Percentiles rank a stretch among this genome's conserved stretches.
phyloP scores from a whole-genome alignment of 2,113 vertebrate genomes.

The Cisticola juncidis region DNA sequence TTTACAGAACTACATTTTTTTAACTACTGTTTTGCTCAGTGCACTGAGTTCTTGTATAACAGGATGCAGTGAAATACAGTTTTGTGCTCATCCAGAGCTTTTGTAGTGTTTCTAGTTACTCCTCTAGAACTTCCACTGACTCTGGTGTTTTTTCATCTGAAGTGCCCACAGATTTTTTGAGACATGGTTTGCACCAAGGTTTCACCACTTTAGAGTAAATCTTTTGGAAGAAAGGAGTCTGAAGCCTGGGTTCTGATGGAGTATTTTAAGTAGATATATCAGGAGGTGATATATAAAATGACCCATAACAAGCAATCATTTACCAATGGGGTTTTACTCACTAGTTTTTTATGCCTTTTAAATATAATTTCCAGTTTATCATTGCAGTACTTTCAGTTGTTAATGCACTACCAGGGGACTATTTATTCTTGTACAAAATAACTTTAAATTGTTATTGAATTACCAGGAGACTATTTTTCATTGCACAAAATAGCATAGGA shows the following conservation, averaged over 20 bases:
- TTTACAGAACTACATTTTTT: background rate
- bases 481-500: background rate
- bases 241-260: background rate
- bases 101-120: background rate
- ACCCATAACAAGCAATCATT: background rate
- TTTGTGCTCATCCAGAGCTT: background rate
- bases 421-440: conserved; percentile 11
- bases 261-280: background rate
- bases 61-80: background rate
- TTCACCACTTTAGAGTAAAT: background rate
- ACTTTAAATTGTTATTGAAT: background rate
- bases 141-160: background rate
- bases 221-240: background rate
- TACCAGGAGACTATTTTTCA: background rate
- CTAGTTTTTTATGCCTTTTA: background rate
- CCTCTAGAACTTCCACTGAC: background rate
- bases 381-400: background rate
- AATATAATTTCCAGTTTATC: conserved; percentile 3
- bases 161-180: background rate
- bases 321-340: background rate
- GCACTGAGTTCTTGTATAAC: background rate
- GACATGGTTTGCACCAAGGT: background rate
- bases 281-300: background rate
- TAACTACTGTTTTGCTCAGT: background rate
- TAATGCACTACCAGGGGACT: background rate